A percentile compares a stretch with the other conserved stretches of the same genome.
Evolutionary conservation across 2,797 vertebrate species (phyloP).

Genomic region (Acanthiza pusilla): DNA sequence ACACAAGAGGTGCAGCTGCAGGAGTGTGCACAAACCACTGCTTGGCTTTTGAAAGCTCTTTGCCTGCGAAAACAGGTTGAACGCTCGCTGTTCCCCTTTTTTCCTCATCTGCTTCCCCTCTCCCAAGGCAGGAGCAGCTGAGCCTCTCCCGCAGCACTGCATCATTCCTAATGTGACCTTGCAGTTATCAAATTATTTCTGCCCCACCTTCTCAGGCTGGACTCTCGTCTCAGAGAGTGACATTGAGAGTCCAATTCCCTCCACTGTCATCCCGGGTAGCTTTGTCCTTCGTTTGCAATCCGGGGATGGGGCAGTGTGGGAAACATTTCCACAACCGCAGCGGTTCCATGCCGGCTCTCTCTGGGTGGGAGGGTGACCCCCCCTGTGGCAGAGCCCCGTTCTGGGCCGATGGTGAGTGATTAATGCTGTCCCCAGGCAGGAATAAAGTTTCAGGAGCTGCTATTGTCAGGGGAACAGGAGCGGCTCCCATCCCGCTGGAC

Average conservation of each 20-base stretch:
- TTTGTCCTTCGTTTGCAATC: background rate
- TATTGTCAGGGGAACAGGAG: conserved; percentile 39
- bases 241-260: accelerated
- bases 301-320: background rate
- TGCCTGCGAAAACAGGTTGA: background rate
- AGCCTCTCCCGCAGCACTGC: background rate
- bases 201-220: background rate
- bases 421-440: background rate
- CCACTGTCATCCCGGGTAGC: accelerated
- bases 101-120: background rate
- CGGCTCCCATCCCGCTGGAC: background rate
- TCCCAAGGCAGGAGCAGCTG: accelerated
- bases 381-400: background rate
- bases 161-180: accelerated
- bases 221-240: accelerated
- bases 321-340: background rate
- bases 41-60: background rate
- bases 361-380: background rate
- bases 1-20: accelerated
- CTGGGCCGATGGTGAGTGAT: background rate
- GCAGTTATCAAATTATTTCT: background rate
- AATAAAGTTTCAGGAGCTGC: conserved; percentile 32
- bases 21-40: background rate
- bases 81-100: accelerated
- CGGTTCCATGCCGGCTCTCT: background rate